Conservation (phyloP, 2,888 invertebrate species). For the Drosophila fulvimacula region DNA sequence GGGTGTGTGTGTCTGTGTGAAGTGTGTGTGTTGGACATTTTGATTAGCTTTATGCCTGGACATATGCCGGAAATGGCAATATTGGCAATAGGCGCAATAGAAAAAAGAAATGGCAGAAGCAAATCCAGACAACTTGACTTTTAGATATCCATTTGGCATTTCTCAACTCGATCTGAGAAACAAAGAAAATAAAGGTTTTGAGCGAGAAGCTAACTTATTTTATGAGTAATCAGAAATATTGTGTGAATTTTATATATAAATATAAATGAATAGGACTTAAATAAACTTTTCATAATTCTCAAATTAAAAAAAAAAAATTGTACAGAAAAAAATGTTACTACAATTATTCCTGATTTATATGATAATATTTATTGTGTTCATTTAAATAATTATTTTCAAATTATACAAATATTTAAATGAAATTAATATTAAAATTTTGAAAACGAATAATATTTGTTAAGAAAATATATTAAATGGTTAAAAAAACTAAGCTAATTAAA, state of each 20-base stretch:
- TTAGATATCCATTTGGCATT: conserved; percentile 45
- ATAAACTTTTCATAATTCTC: neutral
- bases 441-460: too few relatives aligned
- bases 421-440: too few relatives aligned
- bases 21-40: conserved; percentile 71
- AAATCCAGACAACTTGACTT: conserved; percentile 37
- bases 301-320: neutral
- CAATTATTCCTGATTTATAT: neutral
- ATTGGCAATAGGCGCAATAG: conserved; percentile 38
- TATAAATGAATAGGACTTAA: neutral
- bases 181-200: neutral
- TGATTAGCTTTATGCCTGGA: conserved; percentile 73
- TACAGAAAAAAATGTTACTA: neutral
- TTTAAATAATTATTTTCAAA: too few relatives aligned
- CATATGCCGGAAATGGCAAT: conserved; percentile 65
- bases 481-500: too few relatives aligned
- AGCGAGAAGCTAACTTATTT: neutral
- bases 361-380: too few relatives aligned
- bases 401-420: too few relatives aligned
- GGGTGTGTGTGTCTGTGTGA: conserved; percentile 25
- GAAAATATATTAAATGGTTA: too few relatives aligned
- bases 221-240: neutral
- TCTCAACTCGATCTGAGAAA: neutral
- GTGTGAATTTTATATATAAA: neutral
- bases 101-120: neutral